Conservation (phyloP, 2,113 vertebrate genomes). For the Porphyrio hochstetteri region DNA sequence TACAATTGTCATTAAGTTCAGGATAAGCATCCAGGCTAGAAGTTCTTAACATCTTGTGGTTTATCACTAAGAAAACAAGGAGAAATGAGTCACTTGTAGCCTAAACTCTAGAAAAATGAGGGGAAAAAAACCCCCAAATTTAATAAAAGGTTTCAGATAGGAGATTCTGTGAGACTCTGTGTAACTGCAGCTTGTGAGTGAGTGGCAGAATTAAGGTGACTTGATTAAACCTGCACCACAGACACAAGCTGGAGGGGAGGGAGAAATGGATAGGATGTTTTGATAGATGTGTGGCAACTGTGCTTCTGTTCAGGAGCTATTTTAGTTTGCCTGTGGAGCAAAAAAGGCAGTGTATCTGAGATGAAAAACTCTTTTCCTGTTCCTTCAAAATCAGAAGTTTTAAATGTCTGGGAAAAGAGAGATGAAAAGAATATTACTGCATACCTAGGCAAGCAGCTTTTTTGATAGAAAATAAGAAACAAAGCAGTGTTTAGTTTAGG, state of each 20-base stretch:
- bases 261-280: neutral
- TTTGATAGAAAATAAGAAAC: neutral
- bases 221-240: neutral
- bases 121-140: neutral
- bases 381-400: neutral
- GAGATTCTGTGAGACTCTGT: neutral
- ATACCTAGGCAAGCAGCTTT: neutral
- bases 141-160: neutral
- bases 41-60: neutral
- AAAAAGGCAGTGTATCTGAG: neutral
- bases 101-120: neutral
- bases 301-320: neutral
- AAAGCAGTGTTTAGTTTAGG: neutral
- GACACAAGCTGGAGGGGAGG: neutral
- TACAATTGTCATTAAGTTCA: neutral
- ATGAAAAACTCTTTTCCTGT: neutral
- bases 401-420: neutral
- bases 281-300: neutral
- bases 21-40: neutral
- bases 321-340: neutral
- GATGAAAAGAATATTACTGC: neutral
- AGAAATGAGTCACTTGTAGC: neutral
- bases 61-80: neutral
- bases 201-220: neutral
- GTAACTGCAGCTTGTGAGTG: neutral